Evolutionary conservation across 2,113 vertebrate species (phyloP), one percentile per base, ranked within the genome.

Genomic region (Ceyx cyanopectus): DNA sequence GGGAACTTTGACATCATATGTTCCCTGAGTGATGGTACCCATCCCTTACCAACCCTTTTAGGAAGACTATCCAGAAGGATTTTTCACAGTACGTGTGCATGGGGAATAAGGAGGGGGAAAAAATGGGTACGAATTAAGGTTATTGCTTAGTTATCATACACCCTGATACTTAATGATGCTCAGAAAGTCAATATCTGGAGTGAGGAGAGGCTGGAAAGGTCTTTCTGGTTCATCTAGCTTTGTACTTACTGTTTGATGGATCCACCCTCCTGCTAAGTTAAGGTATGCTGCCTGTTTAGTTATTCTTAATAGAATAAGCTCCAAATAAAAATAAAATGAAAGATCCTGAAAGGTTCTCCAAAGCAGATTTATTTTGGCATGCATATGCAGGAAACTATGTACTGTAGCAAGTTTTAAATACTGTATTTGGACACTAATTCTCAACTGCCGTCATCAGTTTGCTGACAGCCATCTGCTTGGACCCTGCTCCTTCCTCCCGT

Each of bases 381-480:
- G 93, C 90, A 78, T 73, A 96, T 93, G 95, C 89, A 96, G 95
- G 95, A 98, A 98, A 96, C 97, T 97, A 96, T 96, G 93, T 92
- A 97, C 95, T 96, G 90, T 97, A 97, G 93, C 97, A 97, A 97
- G 96, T 97, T 97, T 96, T 97, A 95, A 97, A 97, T 97, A 97
- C 96, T 97, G 95, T 97, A 97, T 98, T 97, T 98, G 97, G 97
- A 98, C 96, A 97, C 96, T 97, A 95, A 97, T 98, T 94, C 93
- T 94, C 96, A 97, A 96, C 94, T 98, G 93, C 90, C 97, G 96
- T 97, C 97, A 97, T 97, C 96, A 97, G 96, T 97, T 97, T 97
- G 96, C 97, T 97, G 97, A 97, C 97, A 97, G 95, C 97, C 97
- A 98, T 97, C 97, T 97, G 97, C 97, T 97, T 97, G 97, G 97